Evolutionary conservation across 1,140 invertebrate species (phyloP).

Genomic region (Pentalonia nigronervosa): DNA sequence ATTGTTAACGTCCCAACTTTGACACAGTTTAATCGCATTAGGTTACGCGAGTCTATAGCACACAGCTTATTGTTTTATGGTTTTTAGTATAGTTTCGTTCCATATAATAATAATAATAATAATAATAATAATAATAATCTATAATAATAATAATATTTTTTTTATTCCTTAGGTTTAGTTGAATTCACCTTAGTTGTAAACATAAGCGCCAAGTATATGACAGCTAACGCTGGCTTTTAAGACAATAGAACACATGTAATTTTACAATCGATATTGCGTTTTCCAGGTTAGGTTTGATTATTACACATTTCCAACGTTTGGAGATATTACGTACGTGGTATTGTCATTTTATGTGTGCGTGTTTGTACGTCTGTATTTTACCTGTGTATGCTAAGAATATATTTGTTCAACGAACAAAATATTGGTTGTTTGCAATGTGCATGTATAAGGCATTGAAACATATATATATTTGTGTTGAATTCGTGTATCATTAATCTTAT

Average conservation of each 20-base stretch:
- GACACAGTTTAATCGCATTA: background rate
- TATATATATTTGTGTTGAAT: slow-evolving; percentile 4
- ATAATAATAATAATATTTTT: background rate
- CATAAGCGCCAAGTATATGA: background rate
- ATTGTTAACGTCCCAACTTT: background rate
- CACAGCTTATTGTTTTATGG: background rate
- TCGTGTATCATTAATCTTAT: background rate
- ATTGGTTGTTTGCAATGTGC: background rate
- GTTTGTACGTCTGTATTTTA: slow-evolving; percentile 12
- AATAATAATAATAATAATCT: background rate
- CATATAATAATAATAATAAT: background rate
- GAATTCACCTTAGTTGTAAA: background rate
- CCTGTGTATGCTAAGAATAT: background rate
- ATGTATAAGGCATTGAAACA: background rate
- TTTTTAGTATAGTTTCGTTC: background rate
- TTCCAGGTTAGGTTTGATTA: slow-evolving; percentile 36
- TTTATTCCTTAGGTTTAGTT: background rate
- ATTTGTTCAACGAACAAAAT: background rate
- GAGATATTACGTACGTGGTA: background rate
- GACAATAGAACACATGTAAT: background rate
- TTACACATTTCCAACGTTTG: background rate
- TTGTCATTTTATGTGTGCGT: slow-evolving; percentile 41
- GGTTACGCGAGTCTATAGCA: background rate
- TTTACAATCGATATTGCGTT: slow-evolving; percentile 27
- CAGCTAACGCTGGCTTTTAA: background rate